Conservation (phyloP, 2,888 invertebrate species). For the Seladonia tumulorum region DNA sequence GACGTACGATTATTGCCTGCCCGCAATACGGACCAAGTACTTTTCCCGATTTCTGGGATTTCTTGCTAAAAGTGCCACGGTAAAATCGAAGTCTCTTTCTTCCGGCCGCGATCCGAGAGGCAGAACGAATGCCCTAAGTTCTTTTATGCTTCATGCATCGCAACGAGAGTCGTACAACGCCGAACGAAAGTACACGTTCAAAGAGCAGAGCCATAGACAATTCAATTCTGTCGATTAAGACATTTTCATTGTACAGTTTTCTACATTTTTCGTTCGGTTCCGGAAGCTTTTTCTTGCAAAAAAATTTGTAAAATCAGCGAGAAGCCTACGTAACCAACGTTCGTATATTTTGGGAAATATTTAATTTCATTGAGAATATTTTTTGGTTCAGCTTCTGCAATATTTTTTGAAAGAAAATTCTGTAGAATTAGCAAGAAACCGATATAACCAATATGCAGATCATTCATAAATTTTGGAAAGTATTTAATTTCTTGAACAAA, state of each 20-base stretch:
- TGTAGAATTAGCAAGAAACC: too few species aligned
- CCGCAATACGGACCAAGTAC: conserved; percentile 8
- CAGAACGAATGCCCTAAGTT: background rate
- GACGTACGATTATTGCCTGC: conserved; percentile 52
- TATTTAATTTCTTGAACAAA: too few species aligned
- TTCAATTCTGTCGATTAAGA: background rate
- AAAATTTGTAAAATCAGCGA: background rate
- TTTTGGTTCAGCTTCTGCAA: background rate
- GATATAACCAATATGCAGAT: too few species aligned
- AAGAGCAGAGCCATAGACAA: background rate
- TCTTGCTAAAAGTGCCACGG: conserved; percentile 28
- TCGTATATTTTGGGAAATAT: background rate
- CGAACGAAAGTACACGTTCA: background rate
- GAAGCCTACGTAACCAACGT: background rate
- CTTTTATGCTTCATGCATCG: conserved; percentile 1
- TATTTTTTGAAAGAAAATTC: too few species aligned
- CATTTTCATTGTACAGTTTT: background rate
- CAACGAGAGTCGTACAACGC: background rate
- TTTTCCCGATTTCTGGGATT: conserved; percentile 36
- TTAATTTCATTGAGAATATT: background rate
- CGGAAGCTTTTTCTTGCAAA: background rate
- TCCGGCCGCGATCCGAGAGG: background rate
- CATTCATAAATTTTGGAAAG: too few species aligned
- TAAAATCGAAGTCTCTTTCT: conserved; percentile 19
- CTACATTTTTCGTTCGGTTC: background rate